Evolutionary conservation across 1,140 invertebrate genomes (phyloP).

Genomic region (Hormaphis cornu): DNA sequence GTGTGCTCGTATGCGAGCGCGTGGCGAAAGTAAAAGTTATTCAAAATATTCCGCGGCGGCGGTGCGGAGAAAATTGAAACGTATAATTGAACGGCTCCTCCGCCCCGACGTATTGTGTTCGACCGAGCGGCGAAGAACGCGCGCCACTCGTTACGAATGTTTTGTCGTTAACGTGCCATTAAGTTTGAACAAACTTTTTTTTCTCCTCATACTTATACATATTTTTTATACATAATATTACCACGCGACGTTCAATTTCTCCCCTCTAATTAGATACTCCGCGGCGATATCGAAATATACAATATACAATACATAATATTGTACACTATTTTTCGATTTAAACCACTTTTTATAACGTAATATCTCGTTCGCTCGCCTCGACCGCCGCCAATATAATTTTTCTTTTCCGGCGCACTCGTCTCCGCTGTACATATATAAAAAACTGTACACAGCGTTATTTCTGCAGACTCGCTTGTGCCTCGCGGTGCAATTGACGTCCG

Average conservation of each 20-base stretch:
- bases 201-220: background rate
- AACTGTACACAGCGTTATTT: background rate
- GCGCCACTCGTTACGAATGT: slow-evolving; percentile 21
- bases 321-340: slow-evolving; percentile 27
- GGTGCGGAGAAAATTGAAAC: slow-evolving; percentile 21
- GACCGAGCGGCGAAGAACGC: slow-evolving; percentile 25
- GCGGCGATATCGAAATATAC: slow-evolving; percentile 22
- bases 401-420: background rate
- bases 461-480: background rate
- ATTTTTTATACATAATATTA: slow-evolving; percentile 12
- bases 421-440: background rate
- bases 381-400: background rate
- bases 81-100: slow-evolving; percentile 31
- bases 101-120: slow-evolving; percentile 21
- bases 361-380: background rate
- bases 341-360: background rate
- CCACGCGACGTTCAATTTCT: background rate
- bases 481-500: slow-evolving; percentile 21
- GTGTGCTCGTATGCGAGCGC: background rate
- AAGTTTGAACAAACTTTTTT: slow-evolving; percentile 23
- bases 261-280: slow-evolving; percentile 29
- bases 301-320: no score
- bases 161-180: slow-evolving; percentile 31
- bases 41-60: slow-evolving; percentile 19
- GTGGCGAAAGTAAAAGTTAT: slow-evolving; percentile 20